A percentile compares a stretch with the other conserved stretches of the same genome.
phyloP scores from a whole-genome alignment of 2,888 invertebrate species.

The Synanthedon formicaeformis region DNA sequence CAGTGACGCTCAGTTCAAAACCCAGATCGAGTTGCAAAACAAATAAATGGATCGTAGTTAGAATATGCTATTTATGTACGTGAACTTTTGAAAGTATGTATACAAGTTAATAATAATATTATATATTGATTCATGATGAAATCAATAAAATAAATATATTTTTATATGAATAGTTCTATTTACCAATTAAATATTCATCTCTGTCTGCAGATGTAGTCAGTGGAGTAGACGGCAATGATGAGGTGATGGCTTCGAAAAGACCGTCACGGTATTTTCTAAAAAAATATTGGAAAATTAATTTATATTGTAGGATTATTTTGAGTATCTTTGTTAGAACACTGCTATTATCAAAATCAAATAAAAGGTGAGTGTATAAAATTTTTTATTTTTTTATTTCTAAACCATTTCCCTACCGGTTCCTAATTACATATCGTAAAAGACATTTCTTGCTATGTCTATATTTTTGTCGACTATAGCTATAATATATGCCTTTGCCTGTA shows the following conservation, averaged over 20 bases:
- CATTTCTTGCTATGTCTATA: not conserved
- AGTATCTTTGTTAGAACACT: no score
- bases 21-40: no score
- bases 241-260: constrained; percentile 48
- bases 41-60: no score
- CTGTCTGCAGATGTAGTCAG: constrained; percentile 44
- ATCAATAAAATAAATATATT: no score
- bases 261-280: constrained; percentile 60
- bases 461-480: not conserved
- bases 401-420: no score
- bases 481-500: not conserved
- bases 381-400: not conserved
- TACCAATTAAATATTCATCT: constrained; percentile 59
- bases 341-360: no score
- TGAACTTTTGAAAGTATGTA: no score
- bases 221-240: constrained; percentile 45
- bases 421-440: no score
- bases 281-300: not conserved
- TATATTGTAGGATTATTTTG: no score
- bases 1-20: no score
- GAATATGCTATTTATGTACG: no score
- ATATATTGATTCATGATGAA: not conserved
- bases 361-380: not conserved
- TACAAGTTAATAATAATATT: no score
- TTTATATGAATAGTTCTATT: constrained; percentile 4